A percentile compares a stretch with the other conserved stretches of the same genome.
Evolutionary conservation across 2,888 invertebrate genomes (phyloP).

Genomic region (Megalurothrips usitatus): DNA sequence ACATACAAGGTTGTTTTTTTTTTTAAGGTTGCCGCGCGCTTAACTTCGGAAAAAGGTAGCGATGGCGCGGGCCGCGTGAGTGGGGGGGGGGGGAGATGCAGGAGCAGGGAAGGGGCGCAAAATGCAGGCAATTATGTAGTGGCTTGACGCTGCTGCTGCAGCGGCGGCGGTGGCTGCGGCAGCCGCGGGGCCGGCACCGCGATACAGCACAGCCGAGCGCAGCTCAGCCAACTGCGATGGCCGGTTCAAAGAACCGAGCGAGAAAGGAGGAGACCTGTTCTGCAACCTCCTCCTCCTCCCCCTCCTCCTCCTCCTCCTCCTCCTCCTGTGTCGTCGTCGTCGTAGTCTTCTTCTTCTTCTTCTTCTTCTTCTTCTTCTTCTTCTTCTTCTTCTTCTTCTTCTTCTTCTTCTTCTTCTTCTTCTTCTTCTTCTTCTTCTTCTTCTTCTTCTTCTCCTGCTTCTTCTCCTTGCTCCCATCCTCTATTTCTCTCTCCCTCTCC

Average conservation of each 20-base stretch:
- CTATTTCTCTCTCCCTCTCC: conserved; percentile 22
- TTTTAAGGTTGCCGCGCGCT: no score
- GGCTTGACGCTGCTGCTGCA: no score
- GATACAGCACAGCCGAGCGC: not conserved
- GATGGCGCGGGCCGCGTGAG: no score
- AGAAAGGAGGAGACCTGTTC: conserved; percentile 16
- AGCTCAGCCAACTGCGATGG: not conserved
- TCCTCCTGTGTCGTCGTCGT: not conserved
- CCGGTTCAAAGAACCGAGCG: conserved; percentile 24
- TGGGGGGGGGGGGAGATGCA: no score
- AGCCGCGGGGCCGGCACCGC: not conserved
- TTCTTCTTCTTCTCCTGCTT: not conserved
- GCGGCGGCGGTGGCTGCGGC: not conserved
- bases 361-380: not conserved
- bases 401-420: not conserved
- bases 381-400: not conserved
- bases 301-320: not conserved
- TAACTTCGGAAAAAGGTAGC: no score
- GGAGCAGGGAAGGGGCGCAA: no score
- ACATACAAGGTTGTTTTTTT: no score
- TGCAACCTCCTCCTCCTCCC: conserved; percentile 4
- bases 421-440: no score
- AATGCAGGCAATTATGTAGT: no score
- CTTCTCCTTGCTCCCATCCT: conserved; percentile 1
- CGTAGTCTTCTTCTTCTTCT: not conserved